phyloP scores from a whole-genome alignment of 1,140 invertebrate species.

The Cotesia vestalis region DNA sequence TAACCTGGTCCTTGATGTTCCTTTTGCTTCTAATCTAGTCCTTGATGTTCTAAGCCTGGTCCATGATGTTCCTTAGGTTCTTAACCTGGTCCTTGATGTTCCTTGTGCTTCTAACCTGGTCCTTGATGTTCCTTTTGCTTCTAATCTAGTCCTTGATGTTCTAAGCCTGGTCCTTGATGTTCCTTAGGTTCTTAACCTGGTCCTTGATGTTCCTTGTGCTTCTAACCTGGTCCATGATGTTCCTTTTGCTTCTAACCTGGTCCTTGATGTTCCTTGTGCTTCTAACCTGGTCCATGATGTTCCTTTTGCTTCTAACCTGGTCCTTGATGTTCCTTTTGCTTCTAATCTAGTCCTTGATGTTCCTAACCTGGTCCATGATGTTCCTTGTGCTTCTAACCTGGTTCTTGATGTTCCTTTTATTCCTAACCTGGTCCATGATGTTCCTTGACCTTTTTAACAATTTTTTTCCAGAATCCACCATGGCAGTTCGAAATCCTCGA shows the following conservation, averaged over 20 bases:
- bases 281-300: not conserved
- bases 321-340: not conserved
- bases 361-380: no score
- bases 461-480: constrained; percentile 77
- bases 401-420: no score
- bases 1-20: no score
- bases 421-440: no score
- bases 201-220: no score
- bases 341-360: no score
- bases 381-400: not conserved
- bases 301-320: not conserved
- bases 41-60: no score
- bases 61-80: no score
- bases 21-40: no score
- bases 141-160: not conserved
- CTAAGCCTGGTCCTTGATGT: not conserved
- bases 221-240: no score
- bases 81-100: not conserved
- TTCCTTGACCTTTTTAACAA: not conserved
- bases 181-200: not conserved
- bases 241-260: not conserved
- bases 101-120: not conserved
- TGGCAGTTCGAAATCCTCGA: constrained; percentile 75
- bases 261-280: not conserved
- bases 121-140: not conserved